Base-by-base conservation (phyloP, 2,888 invertebrate species). In the Galerucella pusilla region DNA sequence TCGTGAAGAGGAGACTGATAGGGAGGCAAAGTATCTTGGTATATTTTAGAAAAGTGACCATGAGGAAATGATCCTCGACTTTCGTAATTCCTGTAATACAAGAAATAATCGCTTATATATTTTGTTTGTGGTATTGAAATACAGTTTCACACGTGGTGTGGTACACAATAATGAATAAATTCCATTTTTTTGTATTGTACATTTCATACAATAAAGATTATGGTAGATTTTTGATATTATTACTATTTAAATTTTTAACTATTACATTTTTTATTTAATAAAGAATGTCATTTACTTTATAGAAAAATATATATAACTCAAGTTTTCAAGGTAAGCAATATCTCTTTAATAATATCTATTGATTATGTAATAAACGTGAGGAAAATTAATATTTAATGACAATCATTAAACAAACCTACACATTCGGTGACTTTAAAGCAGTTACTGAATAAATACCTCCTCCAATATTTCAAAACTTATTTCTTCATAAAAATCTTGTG, bases 1-100 rank as follows among this genome's bases (percentile, higher is more conserved):
- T 81, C 82, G 76, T 83, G 85, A n/a, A 85, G 82, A 28, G 86
- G 83, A 14, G 85, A 84, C 68, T 85, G 86, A 80, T 88, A 88
- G 10, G 86, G 84, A 3, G 87, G 86, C 25, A 87, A 79, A 5
- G 86, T 83, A 45, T 88, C 88, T 61, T 84, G 85, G 75, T 88
- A 88, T 75, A 88, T 84, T 80, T 88, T 88, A 12, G 86, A 84
- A 78, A 87, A 88, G 72, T 87, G 86, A 52, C 83, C 84, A 72
- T 84, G 85, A 52, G 82, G 83, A 77, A 85, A 85, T 57, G 78
- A 83, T 10, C 78, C 69, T 75, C 85, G 81, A 61, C 79, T 84
- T 65, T 86, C 86, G 78, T 87, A 88, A 75, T 84, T 86, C 64
- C 88, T 78, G 72, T 7, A 75, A 63, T 20, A 12, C 20, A 45